A percentile compares a stretch with the other conserved stretches of the same genome.
Conservation (phyloP, 2,888 invertebrate species). For the Amiota mariae region DNA sequence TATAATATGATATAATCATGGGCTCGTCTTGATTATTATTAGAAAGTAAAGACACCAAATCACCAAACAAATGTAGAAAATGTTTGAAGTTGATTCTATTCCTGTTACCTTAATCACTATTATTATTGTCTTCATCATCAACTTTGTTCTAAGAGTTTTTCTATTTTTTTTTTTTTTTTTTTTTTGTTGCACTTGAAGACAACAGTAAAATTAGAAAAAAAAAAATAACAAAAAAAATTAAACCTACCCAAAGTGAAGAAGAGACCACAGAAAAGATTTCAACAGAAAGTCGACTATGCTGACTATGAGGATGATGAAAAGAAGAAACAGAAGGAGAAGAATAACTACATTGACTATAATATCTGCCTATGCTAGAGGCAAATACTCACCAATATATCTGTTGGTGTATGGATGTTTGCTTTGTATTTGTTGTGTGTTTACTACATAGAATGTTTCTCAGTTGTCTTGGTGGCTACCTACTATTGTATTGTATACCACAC, state of each 20-base stretch:
- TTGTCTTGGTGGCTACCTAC: background rate
- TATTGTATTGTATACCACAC: no score
- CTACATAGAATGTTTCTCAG: background rate
- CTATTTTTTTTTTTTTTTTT: background rate
- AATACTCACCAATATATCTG: conserved; percentile 42
- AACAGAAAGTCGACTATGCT: background rate
- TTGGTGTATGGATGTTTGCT: conserved; percentile 51
- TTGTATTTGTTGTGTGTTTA: conserved; percentile 15
- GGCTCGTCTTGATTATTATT: conserved; percentile 17
- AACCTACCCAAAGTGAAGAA: background rate
- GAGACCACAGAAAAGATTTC: conserved; percentile 7
- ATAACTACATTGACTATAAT: background rate
- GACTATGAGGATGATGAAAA: background rate
- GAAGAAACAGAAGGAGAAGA: background rate
- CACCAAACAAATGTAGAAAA: background rate
- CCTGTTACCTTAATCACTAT: conserved; percentile 11
- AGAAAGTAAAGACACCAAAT: background rate
- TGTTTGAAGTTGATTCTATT: background rate
- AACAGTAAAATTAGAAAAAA: no score
- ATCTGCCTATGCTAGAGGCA: background rate
- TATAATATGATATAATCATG: background rate
- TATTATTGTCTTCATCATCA: conserved; percentile 2
- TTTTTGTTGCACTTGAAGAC: background rate
- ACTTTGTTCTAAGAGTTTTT: background rate
- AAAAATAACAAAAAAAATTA: background rate